These are phyloP conservation scores for Neoaliturus tenellus DNA, from an alignment of 2,888 invertebrate genomes.

Conservation along the genomic window DNA sequence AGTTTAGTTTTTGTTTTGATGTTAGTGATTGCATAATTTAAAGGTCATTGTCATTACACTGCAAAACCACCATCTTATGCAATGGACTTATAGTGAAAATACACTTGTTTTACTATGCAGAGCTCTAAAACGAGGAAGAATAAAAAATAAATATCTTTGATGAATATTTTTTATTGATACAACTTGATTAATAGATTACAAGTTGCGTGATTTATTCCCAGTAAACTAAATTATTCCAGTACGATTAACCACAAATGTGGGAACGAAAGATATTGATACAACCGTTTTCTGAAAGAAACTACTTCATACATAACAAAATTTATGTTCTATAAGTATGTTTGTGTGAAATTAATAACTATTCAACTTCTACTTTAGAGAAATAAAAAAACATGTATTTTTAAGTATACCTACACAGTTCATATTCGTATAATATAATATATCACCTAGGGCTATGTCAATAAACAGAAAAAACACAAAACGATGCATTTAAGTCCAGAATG, in stretches of 20 bases:
- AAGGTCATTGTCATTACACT: too few species aligned
- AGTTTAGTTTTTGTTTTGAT: too few species aligned
- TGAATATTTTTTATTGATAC: neutral
- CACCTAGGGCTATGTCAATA: too few species aligned
- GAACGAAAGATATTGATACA: neutral
- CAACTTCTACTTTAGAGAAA: neutral
- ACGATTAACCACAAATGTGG: neutral
- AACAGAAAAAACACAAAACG: neutral
- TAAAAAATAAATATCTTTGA: neutral
- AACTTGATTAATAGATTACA: neutral
- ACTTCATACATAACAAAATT: neutral
- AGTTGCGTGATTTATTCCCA: too few species aligned
- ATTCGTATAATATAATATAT: neutral
- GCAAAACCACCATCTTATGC: too few species aligned
- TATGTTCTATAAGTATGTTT: neutral
- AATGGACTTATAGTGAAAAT: too few species aligned
- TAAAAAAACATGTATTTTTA: too few species aligned
- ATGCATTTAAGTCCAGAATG: neutral
- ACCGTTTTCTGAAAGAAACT: neutral
- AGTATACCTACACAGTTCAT: too few species aligned
- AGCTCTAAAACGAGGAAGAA: neutral
- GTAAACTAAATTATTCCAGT: neutral
- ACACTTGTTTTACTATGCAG: too few species aligned
- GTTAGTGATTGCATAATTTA: too few species aligned
- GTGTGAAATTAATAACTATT: neutral